These are phyloP conservation scores for Amazona guildingii DNA, from an alignment of 2,113 vertebrate genomes.

Conservation along the genomic window DNA sequence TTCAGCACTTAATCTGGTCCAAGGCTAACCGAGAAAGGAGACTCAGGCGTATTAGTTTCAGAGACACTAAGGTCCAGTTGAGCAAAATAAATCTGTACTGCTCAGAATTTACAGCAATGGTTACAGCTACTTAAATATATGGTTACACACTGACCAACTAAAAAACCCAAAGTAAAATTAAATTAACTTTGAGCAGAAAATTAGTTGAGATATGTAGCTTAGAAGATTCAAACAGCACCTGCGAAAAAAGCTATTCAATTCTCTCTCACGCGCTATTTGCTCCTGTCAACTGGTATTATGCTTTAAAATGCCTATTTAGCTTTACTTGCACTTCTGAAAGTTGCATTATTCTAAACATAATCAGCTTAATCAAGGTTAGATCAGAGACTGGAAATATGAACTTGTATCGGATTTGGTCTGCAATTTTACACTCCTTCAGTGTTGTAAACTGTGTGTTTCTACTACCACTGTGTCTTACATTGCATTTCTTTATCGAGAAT, in stretches of 20 bases:
- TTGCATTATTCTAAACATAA: not conserved
- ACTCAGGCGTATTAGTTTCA: not conserved
- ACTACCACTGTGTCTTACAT: not conserved
- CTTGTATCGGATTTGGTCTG: not conserved
- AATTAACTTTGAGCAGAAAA: not conserved
- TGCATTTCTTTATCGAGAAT: conserved; percentile 27
- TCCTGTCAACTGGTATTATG: not conserved
- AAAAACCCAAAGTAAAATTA: not conserved
- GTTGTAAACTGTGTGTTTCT: conserved; percentile 20
- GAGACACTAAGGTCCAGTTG: not conserved
- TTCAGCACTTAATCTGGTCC: not conserved
- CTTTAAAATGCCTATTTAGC: not conserved
- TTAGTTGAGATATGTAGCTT: not conserved
- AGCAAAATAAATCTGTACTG: not conserved
- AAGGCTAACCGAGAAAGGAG: not conserved
- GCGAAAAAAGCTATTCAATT: not conserved
- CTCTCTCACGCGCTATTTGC: not conserved
- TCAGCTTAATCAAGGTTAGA: not conserved
- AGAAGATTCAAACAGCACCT: not conserved
- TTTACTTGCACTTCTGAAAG: conserved; percentile 29
- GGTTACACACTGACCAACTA: not conserved
- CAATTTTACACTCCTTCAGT: conserved; percentile 31
- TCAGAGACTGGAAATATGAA: conserved; percentile 15
- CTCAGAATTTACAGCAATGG: not conserved
- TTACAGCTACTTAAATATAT: not conserved